These are phyloP conservation scores for Chrysodeixis includens DNA, from an alignment of 2,888 invertebrate genomes.

Conservation along the genomic window DNA sequence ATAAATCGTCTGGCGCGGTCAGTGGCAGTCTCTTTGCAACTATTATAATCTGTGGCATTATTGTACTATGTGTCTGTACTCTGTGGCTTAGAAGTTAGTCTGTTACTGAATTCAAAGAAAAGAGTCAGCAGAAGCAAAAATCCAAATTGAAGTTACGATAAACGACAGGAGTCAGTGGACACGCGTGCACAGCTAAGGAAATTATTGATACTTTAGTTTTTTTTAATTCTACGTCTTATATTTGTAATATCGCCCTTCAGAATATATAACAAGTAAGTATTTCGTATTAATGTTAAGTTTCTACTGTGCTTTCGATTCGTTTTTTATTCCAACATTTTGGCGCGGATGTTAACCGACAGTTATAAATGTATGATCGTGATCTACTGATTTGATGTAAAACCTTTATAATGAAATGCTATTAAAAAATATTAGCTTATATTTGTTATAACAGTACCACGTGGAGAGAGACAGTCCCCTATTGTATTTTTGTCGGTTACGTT, in stretches of 20 bases:
- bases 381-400: neutral
- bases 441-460: slow-evolving; percentile 40
- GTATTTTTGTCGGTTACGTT: slow-evolving; percentile 51
- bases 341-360: slow-evolving; percentile 41
- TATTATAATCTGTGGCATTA: no score
- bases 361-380: neutral
- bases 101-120: no score
- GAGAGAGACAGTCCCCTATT: slow-evolving; percentile 21
- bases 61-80: no score
- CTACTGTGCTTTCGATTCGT: slow-evolving; percentile 10
- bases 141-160: slow-evolving; percentile 13
- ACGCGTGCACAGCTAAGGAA: slow-evolving; percentile 46
- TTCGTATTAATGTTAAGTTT: slow-evolving; percentile 7
- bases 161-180: slow-evolving; percentile 38
- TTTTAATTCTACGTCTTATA: slow-evolving; percentile 9
- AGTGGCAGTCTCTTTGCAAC: no score
- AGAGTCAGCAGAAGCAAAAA: neutral
- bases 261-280: slow-evolving; percentile 40
- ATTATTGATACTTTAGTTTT: slow-evolving; percentile 21
- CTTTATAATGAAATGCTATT: neutral
- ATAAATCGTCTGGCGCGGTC: no score
- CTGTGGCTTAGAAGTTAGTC: no score
- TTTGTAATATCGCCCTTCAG: slow-evolving; percentile 9
- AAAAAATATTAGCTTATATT: neutral
- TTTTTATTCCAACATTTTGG: slow-evolving; percentile 43